A percentile compares a stretch with the other conserved stretches of the same genome.
Evolutionary conservation across 1,140 invertebrate species (phyloP).

Genomic region (Armadillidium nasatum): DNA sequence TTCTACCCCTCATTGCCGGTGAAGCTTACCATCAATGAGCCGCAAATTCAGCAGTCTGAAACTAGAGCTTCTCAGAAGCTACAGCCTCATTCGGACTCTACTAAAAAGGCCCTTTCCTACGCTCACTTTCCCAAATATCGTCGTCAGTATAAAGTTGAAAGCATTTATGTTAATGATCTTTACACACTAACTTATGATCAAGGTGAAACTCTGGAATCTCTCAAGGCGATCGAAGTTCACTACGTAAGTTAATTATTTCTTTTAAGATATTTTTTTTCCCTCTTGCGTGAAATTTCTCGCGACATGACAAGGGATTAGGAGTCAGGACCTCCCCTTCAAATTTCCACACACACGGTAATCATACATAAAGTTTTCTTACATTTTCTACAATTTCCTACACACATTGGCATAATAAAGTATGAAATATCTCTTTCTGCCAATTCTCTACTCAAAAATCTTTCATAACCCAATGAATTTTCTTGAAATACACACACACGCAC

Average conservation of each 20-base stretch:
- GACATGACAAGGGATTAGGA: too few relatives aligned
- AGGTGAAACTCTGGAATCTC: constrained; percentile 61
- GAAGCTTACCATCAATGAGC: too few relatives aligned
- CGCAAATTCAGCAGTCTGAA: not conserved
- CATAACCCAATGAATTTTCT: too few relatives aligned
- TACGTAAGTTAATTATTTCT: constrained; percentile 29
- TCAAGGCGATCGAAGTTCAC: constrained; percentile 39
- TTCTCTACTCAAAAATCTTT: too few relatives aligned
- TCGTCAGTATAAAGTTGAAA: constrained; percentile 79
- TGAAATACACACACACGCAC: too few relatives aligned
- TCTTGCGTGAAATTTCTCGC: not conserved
- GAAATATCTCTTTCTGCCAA: too few relatives aligned
- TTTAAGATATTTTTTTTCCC: not conserved
- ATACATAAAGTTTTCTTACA: too few relatives aligned
- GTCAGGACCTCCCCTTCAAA: too few relatives aligned
- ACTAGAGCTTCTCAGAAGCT: not conserved
- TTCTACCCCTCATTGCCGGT: not conserved
- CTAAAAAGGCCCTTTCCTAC: not conserved
- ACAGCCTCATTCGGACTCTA: not conserved
- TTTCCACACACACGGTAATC: too few relatives aligned
- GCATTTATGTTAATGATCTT: constrained; percentile 70
- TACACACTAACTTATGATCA: constrained; percentile 79
- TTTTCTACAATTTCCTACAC: too few relatives aligned
- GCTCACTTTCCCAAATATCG: constrained; percentile 44
- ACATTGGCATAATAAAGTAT: too few relatives aligned